phyloP scores from a whole-genome alignment of 2,888 invertebrate genomes.

The Octodonta nipae region DNA sequence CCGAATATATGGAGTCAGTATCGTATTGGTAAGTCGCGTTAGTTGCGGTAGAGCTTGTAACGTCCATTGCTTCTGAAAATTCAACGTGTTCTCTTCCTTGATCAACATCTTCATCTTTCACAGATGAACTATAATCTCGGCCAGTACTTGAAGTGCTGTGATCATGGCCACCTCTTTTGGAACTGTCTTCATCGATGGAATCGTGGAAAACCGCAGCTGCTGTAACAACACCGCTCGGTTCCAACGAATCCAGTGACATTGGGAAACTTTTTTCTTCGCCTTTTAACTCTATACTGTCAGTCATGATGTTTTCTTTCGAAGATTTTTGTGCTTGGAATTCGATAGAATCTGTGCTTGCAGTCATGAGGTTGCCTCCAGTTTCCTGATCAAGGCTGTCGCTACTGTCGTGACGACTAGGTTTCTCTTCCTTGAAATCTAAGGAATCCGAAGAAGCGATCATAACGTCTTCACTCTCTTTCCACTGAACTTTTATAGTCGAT shows the following conservation, averaged over 20 bases:
- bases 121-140: slow-evolving; percentile 37
- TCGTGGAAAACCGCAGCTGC: slow-evolving; percentile 29
- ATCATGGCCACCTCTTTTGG: slow-evolving; percentile 28
- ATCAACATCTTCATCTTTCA: slow-evolving; percentile 38
- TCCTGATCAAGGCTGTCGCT: slow-evolving; percentile 54
- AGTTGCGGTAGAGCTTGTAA: slow-evolving; percentile 66
- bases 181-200: slow-evolving; percentile 39
- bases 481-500: slow-evolving; percentile 34
- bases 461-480: slow-evolving; percentile 35
- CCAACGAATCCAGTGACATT: slow-evolving; percentile 41
- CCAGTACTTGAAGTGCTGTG: slow-evolving; percentile 39
- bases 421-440: slow-evolving; percentile 39
- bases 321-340: slow-evolving; percentile 36
- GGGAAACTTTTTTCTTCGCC: slow-evolving; percentile 33
- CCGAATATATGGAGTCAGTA: slow-evolving; percentile 73
- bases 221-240: slow-evolving; percentile 28
- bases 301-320: slow-evolving; percentile 34
- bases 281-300: slow-evolving; percentile 43
- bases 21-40: slow-evolving; percentile 74
- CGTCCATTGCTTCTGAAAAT: slow-evolving; percentile 52
- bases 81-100: slow-evolving; percentile 49
- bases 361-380: slow-evolving; percentile 40
- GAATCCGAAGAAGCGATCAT: slow-evolving; percentile 53
- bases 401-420: slow-evolving; percentile 44
- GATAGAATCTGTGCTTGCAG: slow-evolving; percentile 45